These are phyloP conservation scores for Silvanus unidentatus DNA, from an alignment of 2,888 invertebrate genomes.

Conservation along the genomic window DNA sequence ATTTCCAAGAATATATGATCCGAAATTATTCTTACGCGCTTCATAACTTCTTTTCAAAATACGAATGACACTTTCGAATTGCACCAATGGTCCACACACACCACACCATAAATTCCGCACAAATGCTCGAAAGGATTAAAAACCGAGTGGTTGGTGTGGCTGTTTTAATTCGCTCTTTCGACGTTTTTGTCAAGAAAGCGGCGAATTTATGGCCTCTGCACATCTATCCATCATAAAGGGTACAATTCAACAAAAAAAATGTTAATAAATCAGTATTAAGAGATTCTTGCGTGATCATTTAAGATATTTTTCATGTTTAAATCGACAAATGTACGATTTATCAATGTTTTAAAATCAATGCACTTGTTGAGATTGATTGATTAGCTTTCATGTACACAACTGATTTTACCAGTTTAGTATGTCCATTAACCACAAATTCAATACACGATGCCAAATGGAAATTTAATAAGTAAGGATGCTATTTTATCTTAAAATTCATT, in stretches of 20 bases:
- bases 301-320: slow-evolving; percentile 26
- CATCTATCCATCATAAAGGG: neutral
- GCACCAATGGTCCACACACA: no score
- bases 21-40: slow-evolving; percentile 17
- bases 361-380: slow-evolving; percentile 18
- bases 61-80: slow-evolving; percentile 6
- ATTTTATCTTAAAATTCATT: slow-evolving; percentile 4
- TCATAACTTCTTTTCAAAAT: slow-evolving; percentile 14
- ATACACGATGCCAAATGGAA: slow-evolving; percentile 5
- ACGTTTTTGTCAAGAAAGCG: no score
- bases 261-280: no score
- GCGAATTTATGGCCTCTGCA: neutral
- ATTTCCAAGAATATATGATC: slow-evolving; percentile 23
- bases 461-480: slow-evolving; percentile 5
- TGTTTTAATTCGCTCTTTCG: no score
- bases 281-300: slow-evolving; percentile 9
- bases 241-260: no score
- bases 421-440: slow-evolving; percentile 10
- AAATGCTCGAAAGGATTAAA: no score
- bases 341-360: slow-evolving; percentile 24
- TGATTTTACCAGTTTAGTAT: slow-evolving; percentile 9
- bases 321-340: slow-evolving; percentile 23
- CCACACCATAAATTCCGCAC: no score
- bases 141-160: no score
- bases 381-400: slow-evolving; percentile 9